phyloP scores from a whole-genome alignment of 2,888 invertebrate species.

The Anagyrus pseudococci region DNA sequence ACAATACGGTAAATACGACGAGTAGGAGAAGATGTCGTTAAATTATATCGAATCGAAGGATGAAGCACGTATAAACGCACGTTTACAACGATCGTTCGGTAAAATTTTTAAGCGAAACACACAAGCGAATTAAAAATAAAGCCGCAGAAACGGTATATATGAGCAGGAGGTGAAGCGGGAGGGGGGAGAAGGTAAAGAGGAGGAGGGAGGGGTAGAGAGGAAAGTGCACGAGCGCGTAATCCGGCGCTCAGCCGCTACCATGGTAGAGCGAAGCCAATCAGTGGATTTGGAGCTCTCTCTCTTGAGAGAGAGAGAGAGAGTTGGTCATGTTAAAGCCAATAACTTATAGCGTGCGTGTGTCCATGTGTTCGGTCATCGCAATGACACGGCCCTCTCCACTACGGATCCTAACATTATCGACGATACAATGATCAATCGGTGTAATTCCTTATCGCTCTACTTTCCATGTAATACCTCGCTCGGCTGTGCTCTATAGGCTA shows the following conservation, averaged over 20 bases:
- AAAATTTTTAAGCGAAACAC: background rate
- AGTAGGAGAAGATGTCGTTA: too few species aligned
- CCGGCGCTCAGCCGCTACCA: slow-evolving; percentile 27
- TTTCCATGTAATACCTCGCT: too few species aligned
- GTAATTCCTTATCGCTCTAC: too few species aligned
- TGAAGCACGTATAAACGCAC: too few species aligned
- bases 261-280: slow-evolving; percentile 52
- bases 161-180: too few species aligned
- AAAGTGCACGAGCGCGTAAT: slow-evolving; percentile 33
- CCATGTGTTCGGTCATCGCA: slow-evolving; percentile 53
- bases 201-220: background rate
- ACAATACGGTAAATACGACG: too few species aligned
- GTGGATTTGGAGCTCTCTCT: slow-evolving; percentile 44
- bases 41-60: too few species aligned
- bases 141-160: slow-evolving; percentile 12
- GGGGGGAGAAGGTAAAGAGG: too few species aligned
- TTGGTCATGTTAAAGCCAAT: slow-evolving; percentile 50
- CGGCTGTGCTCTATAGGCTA: too few species aligned
- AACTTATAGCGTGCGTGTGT: slow-evolving; percentile 11
- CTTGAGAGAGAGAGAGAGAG: too few species aligned
- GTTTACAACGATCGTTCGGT: background rate
- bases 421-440: slow-evolving; percentile 38
- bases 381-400: slow-evolving; percentile 53
- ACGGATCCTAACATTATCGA: too few species aligned
- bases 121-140: slow-evolving; percentile 32